These are phyloP conservation scores for Tubulanus polymorphus DNA, from an alignment of 2,888 invertebrate species.

Conservation along the genomic window DNA sequence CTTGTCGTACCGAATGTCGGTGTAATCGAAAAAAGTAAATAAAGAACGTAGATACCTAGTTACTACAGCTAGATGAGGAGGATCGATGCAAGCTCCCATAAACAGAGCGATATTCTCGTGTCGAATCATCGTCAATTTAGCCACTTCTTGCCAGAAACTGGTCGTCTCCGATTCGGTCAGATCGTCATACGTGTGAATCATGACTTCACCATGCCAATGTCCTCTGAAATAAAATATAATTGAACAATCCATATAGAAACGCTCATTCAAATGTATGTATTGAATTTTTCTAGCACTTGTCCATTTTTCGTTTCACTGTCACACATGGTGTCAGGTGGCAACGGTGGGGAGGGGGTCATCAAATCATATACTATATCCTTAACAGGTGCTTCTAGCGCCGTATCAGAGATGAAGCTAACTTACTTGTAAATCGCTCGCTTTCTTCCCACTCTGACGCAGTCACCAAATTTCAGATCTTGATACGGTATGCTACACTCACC, in stretches of 20 bases:
- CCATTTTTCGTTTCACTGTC: no score
- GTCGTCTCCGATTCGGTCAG: constrained; percentile 19
- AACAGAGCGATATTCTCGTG: constrained; percentile 56
- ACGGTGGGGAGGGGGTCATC: no score
- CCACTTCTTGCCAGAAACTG: constrained; percentile 38
- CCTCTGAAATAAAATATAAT: constrained; percentile 29
- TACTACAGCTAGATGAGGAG: constrained; percentile 49
- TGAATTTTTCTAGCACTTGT: no score
- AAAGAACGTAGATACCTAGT: constrained; percentile 41
- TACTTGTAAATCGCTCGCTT: constrained; percentile 47
- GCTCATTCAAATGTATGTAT: no score
- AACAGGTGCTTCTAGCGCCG: no score
- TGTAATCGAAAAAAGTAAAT: not conserved
- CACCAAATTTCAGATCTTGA: constrained; percentile 43
- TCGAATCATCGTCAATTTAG: constrained; percentile 51
- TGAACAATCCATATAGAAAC: no score
- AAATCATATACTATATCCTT: no score
- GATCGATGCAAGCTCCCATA: constrained; percentile 55
- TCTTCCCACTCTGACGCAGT: constrained; percentile 40
- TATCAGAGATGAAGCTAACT: not conserved
- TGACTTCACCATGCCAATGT: constrained; percentile 54
- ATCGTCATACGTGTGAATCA: constrained; percentile 47
- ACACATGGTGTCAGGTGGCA: no score
- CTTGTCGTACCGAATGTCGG: not conserved
- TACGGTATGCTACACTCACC: constrained; percentile 52